Base-by-base conservation (phyloP, 2,888 invertebrate species). In the Incurvaria masculella region DNA sequence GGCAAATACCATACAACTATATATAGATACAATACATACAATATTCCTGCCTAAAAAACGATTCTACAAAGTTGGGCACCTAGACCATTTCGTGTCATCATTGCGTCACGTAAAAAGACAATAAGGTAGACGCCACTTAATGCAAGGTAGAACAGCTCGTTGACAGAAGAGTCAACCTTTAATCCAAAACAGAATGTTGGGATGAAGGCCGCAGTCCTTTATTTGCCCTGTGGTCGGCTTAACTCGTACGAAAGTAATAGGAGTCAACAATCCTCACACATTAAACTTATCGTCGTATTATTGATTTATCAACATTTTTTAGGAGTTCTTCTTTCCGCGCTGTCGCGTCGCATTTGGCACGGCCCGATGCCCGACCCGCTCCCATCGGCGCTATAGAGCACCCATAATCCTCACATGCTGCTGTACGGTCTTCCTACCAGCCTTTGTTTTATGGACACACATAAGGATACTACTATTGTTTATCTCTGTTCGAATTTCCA, bases 241-340 rank as follows among this genome's bases (percentile, higher is more conserved):
- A 33, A 33, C 33, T 33, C 33, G 33, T 33, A 33, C 14, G 33
- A 33, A 33, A 33, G 33, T 33, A 33, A 33, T 33, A 33, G 33
- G 33, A 33, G 33, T 33, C 33, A 33, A 33, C 33, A 33, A 33
- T 33, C 33, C 33, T 33, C 33, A 33, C 33, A 33, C 33, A 33
- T 33, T 33, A 33, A 33, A 33, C 33, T 61, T 62, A 65, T 65
- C 62, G 57, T 59, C 62, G 63, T 64, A 63, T 69, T 72, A 74
- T 75, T 70, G 70, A 72, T 72, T 71, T 72, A 76, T 76, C 73
- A 72, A 68, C 61, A 59, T 63, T 41, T 41, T 72, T 74, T 72
- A 65, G 62, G 65, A 69, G 64, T 69, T 67, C 65, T 70, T 69
- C 69, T 70, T 65, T 66, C 66, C 63, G 61, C 33, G 66, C 64